Evolutionary conservation across 2,113 vertebrate species (phyloP).

Genomic region (Onychostruthus taczanowskii): DNA sequence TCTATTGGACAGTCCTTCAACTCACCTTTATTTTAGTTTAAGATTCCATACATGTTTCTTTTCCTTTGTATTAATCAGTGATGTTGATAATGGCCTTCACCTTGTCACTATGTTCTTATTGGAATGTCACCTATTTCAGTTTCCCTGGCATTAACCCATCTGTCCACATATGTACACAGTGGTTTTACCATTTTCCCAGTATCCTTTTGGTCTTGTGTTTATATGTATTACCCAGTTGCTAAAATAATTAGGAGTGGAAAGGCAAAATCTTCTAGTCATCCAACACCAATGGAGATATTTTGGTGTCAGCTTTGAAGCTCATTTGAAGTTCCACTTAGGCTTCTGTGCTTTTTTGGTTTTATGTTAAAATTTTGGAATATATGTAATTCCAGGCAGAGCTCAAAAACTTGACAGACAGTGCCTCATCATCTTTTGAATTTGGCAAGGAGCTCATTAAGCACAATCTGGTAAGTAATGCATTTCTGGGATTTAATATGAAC

Average conservation of each 20-base stretch:
- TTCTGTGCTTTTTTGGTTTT: background rate
- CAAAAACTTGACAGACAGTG: slow-evolving; percentile 90
- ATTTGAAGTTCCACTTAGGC: background rate
- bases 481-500: background rate
- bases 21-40: background rate
- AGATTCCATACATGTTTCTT: background rate
- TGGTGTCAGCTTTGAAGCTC: background rate
- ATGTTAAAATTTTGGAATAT: slow-evolving; percentile 24
- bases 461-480: slow-evolving; percentile 85
- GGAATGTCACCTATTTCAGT: background rate
- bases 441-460: slow-evolving; percentile 97
- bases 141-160: background rate
- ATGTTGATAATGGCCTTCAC: background rate
- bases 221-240: background rate
- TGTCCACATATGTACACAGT: background rate
- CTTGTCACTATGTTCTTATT: background rate
- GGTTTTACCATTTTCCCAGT: background rate
- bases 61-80: background rate
- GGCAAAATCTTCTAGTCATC: background rate
- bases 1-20: background rate
- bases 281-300: background rate
- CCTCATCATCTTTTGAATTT: slow-evolving; percentile 93
- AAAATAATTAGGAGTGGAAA: background rate
- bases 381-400: slow-evolving; percentile 84
- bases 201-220: background rate